These are phyloP conservation scores for Andrena marginata DNA, from an alignment of 2,888 invertebrate species.

Conservation along the genomic window DNA sequence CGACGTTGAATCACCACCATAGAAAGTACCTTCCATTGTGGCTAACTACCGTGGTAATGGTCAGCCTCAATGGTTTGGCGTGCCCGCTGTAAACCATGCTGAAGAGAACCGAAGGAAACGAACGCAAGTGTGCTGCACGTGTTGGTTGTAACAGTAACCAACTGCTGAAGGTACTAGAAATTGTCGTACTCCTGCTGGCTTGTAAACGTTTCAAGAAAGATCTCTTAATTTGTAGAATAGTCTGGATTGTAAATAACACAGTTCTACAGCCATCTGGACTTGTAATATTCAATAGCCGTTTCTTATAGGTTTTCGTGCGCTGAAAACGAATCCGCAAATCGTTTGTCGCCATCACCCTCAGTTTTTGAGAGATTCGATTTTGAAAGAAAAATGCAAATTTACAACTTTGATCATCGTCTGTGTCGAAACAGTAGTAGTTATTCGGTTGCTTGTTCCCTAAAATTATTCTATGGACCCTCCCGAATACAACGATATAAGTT, in stretches of 20 bases:
- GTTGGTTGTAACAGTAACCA: slow-evolving; percentile 32
- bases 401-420: too few relatives aligned
- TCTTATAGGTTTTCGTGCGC: too few relatives aligned
- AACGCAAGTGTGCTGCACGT: slow-evolving; percentile 61
- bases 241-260: background rate
- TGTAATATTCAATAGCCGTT: too few relatives aligned
- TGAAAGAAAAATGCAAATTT: too few relatives aligned
- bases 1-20: background rate
- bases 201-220: background rate
- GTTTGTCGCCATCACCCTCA: too few relatives aligned
- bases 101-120: slow-evolving; percentile 34
- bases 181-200: background rate
- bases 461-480: too few relatives aligned
- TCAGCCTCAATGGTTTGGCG: slow-evolving; percentile 18
- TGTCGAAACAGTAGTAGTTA: too few relatives aligned
- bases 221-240: background rate
- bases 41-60: background rate
- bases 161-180: slow-evolving; percentile 30
- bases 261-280: background rate
- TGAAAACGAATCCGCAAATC: too few relatives aligned
- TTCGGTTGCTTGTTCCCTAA: too few relatives aligned
- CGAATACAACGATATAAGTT: too few relatives aligned
- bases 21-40: slow-evolving; percentile 26
- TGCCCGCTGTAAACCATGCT: slow-evolving; percentile 33
- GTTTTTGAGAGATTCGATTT: too few relatives aligned